Base-by-base conservation (phyloP, 2,113 vertebrate species). In the Cricetomys ansorgei region DNA sequence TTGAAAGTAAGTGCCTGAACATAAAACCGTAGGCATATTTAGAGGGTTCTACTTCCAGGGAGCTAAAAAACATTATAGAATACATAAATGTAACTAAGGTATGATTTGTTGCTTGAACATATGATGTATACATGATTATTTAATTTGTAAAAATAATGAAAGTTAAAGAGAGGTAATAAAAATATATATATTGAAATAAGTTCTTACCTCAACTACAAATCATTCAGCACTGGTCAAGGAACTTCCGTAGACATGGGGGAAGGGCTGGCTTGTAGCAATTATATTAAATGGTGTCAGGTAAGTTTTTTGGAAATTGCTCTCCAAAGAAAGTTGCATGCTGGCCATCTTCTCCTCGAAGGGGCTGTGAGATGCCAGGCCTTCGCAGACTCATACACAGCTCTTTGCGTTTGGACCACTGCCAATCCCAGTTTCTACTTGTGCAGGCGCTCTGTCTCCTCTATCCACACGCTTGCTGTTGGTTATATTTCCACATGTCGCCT, bases 141-240 rank as follows among this genome's bases (percentile, higher is more conserved):
- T 93, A 92, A 88, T 43, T 92, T 34, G 67, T 89, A 70, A 95
- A 91, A 96, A 70, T 12, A 87, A 55, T 72, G 70, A 91, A 34
- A 34, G 83, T 70, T 86, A 91, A 70, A 29, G 45, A 62, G 37
- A 91, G 29, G 69, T 83, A 80, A 85, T 77, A 67, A 87, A 94
- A 81, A 76, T 77, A 11, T 1, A 3, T 75, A 45, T 70, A 88
- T 81, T 67, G 37, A 94, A 92, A 64, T 79, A 77, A 86, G 80
- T 62, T 94, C 37, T 84, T 90, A 76, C 40, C 31, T 89, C 10
- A 29, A 55, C 4, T 86, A n/a, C 37, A 29, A 92, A n/a, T 94
- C 89, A 83, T 89, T 43, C 45, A 86, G 53, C 31, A 59, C 89
- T 19, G n/a, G 21, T 73, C 43, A 94, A 92, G 27, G 67, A 89